Conservation (phyloP, 2,888 invertebrate genomes). For the Cacoxenus indagator region DNA sequence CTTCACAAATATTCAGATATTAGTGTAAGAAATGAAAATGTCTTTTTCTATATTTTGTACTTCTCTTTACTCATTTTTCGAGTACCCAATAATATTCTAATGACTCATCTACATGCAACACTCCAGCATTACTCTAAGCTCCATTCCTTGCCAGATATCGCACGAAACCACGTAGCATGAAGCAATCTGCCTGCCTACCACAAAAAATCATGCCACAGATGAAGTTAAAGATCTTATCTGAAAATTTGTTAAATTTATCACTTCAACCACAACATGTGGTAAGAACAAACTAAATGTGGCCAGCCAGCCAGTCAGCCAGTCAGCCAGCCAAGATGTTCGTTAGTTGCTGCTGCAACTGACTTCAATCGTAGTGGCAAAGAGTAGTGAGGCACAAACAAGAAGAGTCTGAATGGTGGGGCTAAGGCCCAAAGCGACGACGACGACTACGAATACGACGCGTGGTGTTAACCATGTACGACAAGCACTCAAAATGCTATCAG, state of each 20-base stretch:
- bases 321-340: slow-evolving; percentile 9
- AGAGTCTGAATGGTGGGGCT: neutral
- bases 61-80: too few species aligned
- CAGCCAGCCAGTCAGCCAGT: neutral
- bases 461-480: slow-evolving; percentile 11
- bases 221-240: slow-evolving; percentile 45
- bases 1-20: too few species aligned
- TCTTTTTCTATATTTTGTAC: too few species aligned
- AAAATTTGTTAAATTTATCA: slow-evolving; percentile 56
- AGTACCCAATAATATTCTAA: too few species aligned
- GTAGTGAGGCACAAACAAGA: neutral
- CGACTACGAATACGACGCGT: neutral
- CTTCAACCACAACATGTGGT: slow-evolving; percentile 50
- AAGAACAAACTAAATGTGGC: slow-evolving; percentile 11
- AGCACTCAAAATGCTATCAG: slow-evolving; percentile 15
- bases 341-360: neutral
- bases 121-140: neutral
- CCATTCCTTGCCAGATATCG: neutral
- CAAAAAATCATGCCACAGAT: slow-evolving; percentile 15
- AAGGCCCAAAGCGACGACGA: neutral
- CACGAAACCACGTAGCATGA: neutral
- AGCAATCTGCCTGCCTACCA: neutral
- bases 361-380: neutral
- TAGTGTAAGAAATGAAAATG: too few species aligned
- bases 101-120: too few species aligned